Percentiles rank a stretch among this genome's conserved stretches.
These are phyloP conservation scores for Gorsachius magnificus DNA, from an alignment of 2,797 vertebrate genomes.

Conservation along the genomic window DNA sequence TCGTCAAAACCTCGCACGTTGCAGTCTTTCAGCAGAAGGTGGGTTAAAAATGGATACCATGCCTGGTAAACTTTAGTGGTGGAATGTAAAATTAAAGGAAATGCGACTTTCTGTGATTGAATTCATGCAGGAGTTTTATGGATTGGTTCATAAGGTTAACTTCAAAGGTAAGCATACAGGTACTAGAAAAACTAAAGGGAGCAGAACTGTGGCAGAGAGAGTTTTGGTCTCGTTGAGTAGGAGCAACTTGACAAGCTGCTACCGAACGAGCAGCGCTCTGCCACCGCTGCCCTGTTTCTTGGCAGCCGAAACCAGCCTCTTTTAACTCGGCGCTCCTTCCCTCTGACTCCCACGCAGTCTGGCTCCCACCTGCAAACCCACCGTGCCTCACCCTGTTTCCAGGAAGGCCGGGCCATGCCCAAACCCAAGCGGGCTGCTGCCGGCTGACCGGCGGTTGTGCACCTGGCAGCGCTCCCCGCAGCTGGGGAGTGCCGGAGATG, in stretches of 20 bases:
- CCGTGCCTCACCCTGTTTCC: accelerated
- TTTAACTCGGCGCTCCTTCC: not conserved
- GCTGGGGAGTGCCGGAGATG: not conserved
- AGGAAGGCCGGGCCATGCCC: not conserved
- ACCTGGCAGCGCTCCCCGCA: not conserved
- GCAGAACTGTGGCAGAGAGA: not conserved
- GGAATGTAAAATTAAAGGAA: not conserved
- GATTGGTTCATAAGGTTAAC: not conserved
- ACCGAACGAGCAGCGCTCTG: not conserved
- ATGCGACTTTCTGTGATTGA: accelerated
- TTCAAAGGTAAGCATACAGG: not conserved
- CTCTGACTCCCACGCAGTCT: not conserved
- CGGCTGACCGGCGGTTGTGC: not conserved
- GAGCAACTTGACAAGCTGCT: not conserved
- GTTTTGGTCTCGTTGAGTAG: not conserved
- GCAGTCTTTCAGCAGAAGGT: not conserved
- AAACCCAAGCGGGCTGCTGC: accelerated
- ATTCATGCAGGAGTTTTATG: not conserved
- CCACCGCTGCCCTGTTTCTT: not conserved
- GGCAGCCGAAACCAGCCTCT: not conserved
- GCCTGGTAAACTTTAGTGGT: not conserved
- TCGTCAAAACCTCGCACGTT: not conserved
- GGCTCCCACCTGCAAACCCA: not conserved
- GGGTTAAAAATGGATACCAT: not conserved
- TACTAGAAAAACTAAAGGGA: not conserved